Conservation (phyloP, 2,797 vertebrate genomes). For the Hipposideros larvatus region DNA sequence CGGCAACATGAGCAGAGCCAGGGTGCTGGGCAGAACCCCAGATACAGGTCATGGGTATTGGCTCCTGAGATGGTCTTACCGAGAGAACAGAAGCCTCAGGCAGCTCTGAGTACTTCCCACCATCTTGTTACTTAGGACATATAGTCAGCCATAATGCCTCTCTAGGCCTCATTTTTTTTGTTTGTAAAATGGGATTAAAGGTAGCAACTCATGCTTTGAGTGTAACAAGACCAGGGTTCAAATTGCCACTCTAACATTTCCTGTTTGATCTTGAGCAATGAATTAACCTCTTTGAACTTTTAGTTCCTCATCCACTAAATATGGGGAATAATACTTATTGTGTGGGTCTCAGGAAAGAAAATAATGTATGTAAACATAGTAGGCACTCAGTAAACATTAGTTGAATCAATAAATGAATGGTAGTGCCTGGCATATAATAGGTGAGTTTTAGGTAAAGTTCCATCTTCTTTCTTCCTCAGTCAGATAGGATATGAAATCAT, state of each 20-base stretch:
- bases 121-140: not conserved
- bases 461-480: not conserved
- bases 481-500: not conserved
- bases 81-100: not conserved
- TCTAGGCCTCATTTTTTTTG: not conserved
- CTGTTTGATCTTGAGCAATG: conserved; percentile 34
- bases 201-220: not conserved
- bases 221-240: not conserved
- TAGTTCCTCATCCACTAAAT: not conserved
- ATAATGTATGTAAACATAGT: not conserved
- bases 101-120: not conserved
- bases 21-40: conserved; percentile 11
- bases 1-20: conserved; percentile 34
- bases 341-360: conserved; percentile 9
- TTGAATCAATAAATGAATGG: conserved; percentile 16
- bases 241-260: conserved; percentile 26
- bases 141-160: not conserved
- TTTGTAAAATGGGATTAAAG: conserved; percentile 29
- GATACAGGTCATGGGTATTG: not conserved
- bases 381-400: not conserved
- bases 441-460: conserved; percentile 35
- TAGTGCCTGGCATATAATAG: not conserved
- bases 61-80: not conserved
- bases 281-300: conserved; percentile 29
- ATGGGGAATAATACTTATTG: not conserved